Evolutionary conservation across 2,113 vertebrate species (phyloP).

Genomic region (Pogonocichla stellata): DNA sequence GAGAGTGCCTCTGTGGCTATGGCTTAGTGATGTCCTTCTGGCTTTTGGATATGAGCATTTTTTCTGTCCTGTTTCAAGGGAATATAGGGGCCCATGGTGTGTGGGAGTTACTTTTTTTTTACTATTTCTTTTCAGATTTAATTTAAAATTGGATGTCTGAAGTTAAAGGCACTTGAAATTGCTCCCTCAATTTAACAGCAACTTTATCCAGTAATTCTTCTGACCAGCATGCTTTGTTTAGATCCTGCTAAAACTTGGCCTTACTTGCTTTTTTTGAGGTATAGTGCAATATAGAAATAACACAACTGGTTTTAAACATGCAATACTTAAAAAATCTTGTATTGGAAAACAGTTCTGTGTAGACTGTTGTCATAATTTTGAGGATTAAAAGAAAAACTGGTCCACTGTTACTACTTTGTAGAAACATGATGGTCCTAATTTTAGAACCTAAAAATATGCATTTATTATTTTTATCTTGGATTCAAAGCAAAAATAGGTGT

Average conservation of each 20-base stretch:
- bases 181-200: background rate
- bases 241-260: background rate
- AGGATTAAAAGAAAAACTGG: background rate
- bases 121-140: background rate
- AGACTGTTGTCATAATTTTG: background rate
- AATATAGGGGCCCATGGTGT: background rate
- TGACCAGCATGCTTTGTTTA: background rate
- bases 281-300: background rate
- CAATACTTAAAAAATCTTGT: background rate
- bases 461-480: background rate
- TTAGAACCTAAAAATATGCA: background rate
- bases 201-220: background rate
- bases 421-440: background rate
- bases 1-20: background rate
- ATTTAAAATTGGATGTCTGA: background rate
- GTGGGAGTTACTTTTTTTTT: background rate
- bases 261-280: background rate
- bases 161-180: background rate
- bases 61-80: background rate
- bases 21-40: background rate
- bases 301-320: background rate
- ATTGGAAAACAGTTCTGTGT: background rate
- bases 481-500: background rate
- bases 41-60: background rate
- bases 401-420: background rate